phyloP scores from a whole-genome alignment of 64 coral and sea anemone species.

The Montipora cactus region DNA sequence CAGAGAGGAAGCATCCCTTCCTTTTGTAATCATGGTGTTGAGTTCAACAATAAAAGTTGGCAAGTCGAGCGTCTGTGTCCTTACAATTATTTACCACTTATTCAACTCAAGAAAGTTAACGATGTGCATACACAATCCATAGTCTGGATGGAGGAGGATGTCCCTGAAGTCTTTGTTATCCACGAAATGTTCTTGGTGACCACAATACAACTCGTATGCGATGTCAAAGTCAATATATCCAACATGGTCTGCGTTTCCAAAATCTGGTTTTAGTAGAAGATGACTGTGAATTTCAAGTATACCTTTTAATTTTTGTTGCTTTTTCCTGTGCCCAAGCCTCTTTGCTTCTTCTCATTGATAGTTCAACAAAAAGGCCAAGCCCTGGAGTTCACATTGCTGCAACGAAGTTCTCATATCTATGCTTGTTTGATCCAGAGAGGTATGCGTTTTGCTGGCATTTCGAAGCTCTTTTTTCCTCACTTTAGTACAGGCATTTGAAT shows the following conservation, averaged over 20 bases:
- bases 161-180: slow-evolving; percentile 73
- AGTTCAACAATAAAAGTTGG: slow-evolving; percentile 38
- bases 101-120: slow-evolving; percentile 47
- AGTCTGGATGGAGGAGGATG: slow-evolving; percentile 52
- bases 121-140: slow-evolving; percentile 68
- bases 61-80: slow-evolving; percentile 31
- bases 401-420: slow-evolving; percentile 66
- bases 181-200: slow-evolving; percentile 66
- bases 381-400: slow-evolving; percentile 33
- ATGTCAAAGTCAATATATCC: slow-evolving; percentile 73
- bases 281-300: slow-evolving; percentile 69
- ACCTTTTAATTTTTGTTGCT: slow-evolving; percentile 69
- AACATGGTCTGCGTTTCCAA: slow-evolving; percentile 30
- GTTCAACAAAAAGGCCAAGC: slow-evolving; percentile 44
- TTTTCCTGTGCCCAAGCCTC: slow-evolving; percentile 39
- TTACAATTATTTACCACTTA: slow-evolving; percentile 42
- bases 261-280: slow-evolving; percentile 67
- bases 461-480: slow-evolving; percentile 36
- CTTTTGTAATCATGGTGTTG: slow-evolving; percentile 17
- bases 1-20: not conserved
- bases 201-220: slow-evolving; percentile 73
- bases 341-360: slow-evolving; percentile 69
- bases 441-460: slow-evolving; percentile 21
- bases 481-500: slow-evolving; percentile 33
- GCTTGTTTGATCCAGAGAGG: slow-evolving; percentile 46